Evolutionary conservation across 1,140 invertebrate genomes (phyloP), one percentile per base, ranked within the genome.

Genomic region (Hylaeus anthracinus): DNA sequence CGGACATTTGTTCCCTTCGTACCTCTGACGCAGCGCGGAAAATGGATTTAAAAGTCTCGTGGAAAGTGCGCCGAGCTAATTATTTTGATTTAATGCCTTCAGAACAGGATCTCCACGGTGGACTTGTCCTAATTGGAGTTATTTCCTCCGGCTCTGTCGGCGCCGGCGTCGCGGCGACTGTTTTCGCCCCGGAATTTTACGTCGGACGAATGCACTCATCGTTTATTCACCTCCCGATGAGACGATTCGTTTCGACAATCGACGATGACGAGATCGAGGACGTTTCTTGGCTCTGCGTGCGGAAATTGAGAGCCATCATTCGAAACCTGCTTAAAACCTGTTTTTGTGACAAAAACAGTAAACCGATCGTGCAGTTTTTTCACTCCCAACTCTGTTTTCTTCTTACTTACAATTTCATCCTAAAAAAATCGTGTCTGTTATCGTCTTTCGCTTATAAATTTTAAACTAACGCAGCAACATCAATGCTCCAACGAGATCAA

Each of bases 81-180:
- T 79, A 79, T 79, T 66, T 72, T 56, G 56, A 79, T 79, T 79
- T 65, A 72, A 79, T 73, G 37, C 60, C 70, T 72, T 65, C 48
- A 70, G 39, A 37, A 72, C 64, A 39, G 14, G n/a, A 72, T 53
- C 14, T 8, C 37, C 26, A 3, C 15, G 37, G 5, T 45, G 6
- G 66, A 5, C 61, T 10, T 39, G 5, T 58, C 41, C 37, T 79
- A 79, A 79, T 79, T 79, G 61, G 51, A 73, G 51, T 9, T 26
- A 26, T 26, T 26, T 26, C 26, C 26, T 26, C 26, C 26, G 26
- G 26, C 26, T 26, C 26, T 26, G 26, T 26, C 26, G 26, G 26
- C 37, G 26, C 14, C 37, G 26, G 43, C 8, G 64, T 5, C 6
- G 45, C 9, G 51, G 56, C 60, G 41, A 60, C 51, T 8, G 61